These are phyloP conservation scores for Drosophila gunungcola DNA, from an alignment of 1,140 invertebrate species.

Conservation along the genomic window DNA sequence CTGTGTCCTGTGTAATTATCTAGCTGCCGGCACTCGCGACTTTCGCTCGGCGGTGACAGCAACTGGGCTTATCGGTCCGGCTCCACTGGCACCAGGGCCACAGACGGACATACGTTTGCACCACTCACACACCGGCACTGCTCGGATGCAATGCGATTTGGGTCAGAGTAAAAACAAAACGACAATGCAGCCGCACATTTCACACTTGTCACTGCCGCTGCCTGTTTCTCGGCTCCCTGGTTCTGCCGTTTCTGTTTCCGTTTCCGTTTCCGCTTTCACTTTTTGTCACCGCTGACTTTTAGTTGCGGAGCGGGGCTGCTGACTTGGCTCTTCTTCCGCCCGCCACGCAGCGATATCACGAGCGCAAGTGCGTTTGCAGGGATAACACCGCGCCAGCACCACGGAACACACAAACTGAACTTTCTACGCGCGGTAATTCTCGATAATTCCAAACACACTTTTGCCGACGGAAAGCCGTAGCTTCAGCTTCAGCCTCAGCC, in stretches of 20 bases:
- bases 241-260: slow-evolving; percentile 51
- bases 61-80: slow-evolving; percentile 63
- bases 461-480: slow-evolving; percentile 41
- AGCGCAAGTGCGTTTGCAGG: slow-evolving; percentile 41
- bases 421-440: slow-evolving; percentile 6
- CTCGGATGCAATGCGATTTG: slow-evolving; percentile 57
- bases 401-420: slow-evolving; percentile 23
- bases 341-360: slow-evolving; percentile 38
- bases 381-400: slow-evolving; percentile 26
- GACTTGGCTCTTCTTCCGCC: slow-evolving; percentile 32
- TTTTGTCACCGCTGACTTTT: slow-evolving; percentile 46
- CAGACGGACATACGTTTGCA: slow-evolving; percentile 17
- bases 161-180: slow-evolving; percentile 74
- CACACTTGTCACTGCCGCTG: slow-evolving; percentile 41
- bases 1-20: slow-evolving; percentile 1
- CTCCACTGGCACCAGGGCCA: slow-evolving; percentile 22
- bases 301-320: slow-evolving; percentile 5
- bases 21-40: slow-evolving; percentile 27
- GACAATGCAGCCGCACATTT: slow-evolving; percentile 67
- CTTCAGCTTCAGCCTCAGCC: slow-evolving; percentile 9
- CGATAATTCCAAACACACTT: slow-evolving; percentile 34
- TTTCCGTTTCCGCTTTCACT: slow-evolving; percentile 68
- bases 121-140: slow-evolving; percentile 15
- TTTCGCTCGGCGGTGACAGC: slow-evolving; percentile 56
- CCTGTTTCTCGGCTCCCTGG: slow-evolving; percentile 30